A percentile compares a stretch with the other conserved stretches of the same genome.
Conservation (phyloP, 2,113 vertebrate genomes). For the Cyrtonyx montezumae region DNA sequence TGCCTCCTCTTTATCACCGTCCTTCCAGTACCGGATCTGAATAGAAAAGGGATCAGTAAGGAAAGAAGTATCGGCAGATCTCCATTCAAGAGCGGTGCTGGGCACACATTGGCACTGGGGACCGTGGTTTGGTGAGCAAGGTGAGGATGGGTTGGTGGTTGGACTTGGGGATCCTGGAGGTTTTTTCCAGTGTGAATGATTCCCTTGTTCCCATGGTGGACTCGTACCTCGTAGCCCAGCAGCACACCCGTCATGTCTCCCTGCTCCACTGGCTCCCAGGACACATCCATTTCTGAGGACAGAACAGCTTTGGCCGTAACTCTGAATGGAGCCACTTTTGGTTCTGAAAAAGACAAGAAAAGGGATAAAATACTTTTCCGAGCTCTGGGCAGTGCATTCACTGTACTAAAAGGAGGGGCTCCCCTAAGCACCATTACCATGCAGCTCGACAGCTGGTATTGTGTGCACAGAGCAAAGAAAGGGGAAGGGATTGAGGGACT, state of each 20-base stretch:
- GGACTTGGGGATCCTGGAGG: neutral
- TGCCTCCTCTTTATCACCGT: slow-evolving; percentile 90
- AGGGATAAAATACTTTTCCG: neutral
- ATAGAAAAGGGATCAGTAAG: neutral
- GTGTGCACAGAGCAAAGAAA: accelerated
- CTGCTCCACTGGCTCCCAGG: slow-evolving; percentile 89
- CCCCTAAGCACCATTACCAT: accelerated
- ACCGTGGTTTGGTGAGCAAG: too few species aligned
- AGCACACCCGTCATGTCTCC: slow-evolving; percentile 85
- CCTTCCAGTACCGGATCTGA: slow-evolving; percentile 96
- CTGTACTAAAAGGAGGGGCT: neutral
- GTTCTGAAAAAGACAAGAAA: slow-evolving; percentile 80
- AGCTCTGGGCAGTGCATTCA: accelerated
- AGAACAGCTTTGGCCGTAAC: slow-evolving; percentile 86
- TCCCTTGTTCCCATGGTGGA: neutral
- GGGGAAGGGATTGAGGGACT: slow-evolving; percentile 26
- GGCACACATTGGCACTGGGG: too few species aligned
- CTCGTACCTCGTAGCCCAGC: slow-evolving; percentile 90
- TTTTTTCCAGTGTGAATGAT: neutral
- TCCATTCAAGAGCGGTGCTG: neutral
- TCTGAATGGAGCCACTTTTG: slow-evolving; percentile 84
- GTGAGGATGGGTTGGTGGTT: neutral
- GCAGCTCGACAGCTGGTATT: neutral
- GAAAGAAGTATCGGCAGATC: neutral
- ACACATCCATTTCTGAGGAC: slow-evolving; percentile 92